Percentiles rank a stretch among this genome's conserved stretches.
Conservation (phyloP, 35 echinoderm and acorn worm genomes). For the Chiridota heheva region DNA sequence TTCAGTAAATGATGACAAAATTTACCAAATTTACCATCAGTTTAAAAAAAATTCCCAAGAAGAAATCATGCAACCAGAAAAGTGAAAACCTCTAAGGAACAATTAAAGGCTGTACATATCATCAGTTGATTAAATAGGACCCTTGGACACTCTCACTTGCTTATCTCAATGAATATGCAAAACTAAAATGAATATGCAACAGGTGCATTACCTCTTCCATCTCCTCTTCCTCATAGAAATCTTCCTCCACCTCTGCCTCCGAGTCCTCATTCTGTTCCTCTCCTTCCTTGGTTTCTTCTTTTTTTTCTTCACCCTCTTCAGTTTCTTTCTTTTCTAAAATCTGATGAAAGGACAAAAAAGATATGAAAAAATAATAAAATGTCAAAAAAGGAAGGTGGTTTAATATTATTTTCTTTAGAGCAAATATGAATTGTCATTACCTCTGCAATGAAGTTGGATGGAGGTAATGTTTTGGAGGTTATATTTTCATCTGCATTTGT, state of each 20-base stretch:
- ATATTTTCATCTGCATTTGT: too few relatives aligned
- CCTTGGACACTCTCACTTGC: neutral
- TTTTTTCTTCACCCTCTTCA: conserved; percentile 17
- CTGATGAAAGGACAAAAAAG: conserved; percentile 20
- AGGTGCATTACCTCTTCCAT: conserved; percentile 40
- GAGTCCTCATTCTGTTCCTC: conserved; percentile 71
- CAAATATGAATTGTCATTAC: neutral
- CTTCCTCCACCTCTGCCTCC: conserved; percentile 65
- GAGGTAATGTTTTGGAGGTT: neutral
- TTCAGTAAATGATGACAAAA: too few relatives aligned
- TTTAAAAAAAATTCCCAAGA: too few relatives aligned
- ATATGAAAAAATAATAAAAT: neutral
- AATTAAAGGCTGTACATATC: too few relatives aligned
- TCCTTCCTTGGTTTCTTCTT: conserved; percentile 41
- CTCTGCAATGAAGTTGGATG: too few relatives aligned
- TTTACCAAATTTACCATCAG: too few relatives aligned
- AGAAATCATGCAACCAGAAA: too few relatives aligned
- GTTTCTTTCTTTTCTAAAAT: conserved; percentile 71
- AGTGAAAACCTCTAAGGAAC: too few relatives aligned
- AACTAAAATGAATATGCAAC: neutral
- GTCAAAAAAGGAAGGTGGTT: neutral
- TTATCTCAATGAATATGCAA: too few relatives aligned
- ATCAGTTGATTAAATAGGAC: too few relatives aligned
- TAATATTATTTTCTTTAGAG: neutral
- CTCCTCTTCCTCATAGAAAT: conserved; percentile 90